phyloP scores from a whole-genome alignment of 2,113 vertebrate genomes.

The Sinocyclocheilus grahami region DNA sequence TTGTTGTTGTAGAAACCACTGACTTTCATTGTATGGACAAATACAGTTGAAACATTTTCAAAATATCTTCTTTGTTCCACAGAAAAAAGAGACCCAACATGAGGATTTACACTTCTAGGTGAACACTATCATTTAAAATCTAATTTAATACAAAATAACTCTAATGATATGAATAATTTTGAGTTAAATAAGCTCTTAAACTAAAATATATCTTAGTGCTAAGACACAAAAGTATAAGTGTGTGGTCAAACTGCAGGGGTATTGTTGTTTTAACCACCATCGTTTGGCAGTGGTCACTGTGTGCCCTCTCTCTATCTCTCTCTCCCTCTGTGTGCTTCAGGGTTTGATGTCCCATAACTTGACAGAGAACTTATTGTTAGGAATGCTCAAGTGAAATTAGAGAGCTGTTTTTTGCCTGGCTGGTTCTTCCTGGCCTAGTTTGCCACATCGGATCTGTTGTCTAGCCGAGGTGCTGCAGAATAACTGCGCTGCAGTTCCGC shows the following conservation, averaged over 20 bases:
- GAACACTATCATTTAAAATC: neutral
- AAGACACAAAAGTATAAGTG: neutral
- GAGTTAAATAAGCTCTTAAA: neutral
- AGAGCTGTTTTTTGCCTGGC: slow-evolving; percentile 44
- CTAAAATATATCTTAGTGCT: neutral
- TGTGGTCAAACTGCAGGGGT: neutral
- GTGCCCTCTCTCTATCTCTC: neutral
- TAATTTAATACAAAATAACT: neutral
- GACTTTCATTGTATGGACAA: neutral
- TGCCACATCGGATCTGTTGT: slow-evolving; percentile 46
- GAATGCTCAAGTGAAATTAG: slow-evolving; percentile 46
- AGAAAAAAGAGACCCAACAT: neutral
- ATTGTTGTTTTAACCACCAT: neutral
- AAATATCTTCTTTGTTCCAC: neutral
- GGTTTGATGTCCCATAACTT: slow-evolving; percentile 24
- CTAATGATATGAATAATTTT: neutral
- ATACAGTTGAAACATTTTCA: neutral
- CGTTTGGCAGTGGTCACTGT: slow-evolving; percentile 34
- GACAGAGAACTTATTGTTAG: slow-evolving; percentile 50
- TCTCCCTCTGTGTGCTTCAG: slow-evolving; percentile 5
- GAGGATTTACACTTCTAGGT: neutral
- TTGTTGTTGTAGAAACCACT: neutral
- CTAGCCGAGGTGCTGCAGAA: slow-evolving; percentile 31
- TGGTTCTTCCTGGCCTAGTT: slow-evolving; percentile 45
- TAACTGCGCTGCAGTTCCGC: neutral